Base-by-base conservation (phyloP, 2,888 invertebrate genomes). In the Melanchra persicariae region DNA sequence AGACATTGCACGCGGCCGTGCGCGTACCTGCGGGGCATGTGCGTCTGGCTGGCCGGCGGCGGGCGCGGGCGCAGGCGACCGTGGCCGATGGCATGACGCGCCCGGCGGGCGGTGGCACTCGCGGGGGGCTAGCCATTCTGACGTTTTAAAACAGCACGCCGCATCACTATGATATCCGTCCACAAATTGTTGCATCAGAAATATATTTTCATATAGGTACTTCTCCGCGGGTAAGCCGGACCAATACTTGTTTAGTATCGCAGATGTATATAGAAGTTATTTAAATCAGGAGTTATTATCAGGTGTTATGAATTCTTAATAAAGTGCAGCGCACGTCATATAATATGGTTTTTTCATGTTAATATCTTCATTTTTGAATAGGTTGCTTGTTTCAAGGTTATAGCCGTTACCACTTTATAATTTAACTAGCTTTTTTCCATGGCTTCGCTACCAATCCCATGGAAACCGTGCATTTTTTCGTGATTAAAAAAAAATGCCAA, bases 161-260 rank as follows among this genome's bases (percentile, higher is more conserved):
- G 37, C 62, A 49, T 51, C 52, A 8, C 9, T 59, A 71, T 74
- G 84, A 83, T 55, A 69, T 69, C 9, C 30, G 30, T 52, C 55
- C 17, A 49, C 60, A 51, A 57, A 57, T 62, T 71, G 49, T 80
- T 83, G 70, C 82, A 69, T 83, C 82, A 82, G 73, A 71, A 24
- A 43, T 58, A 65, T 51, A 62, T 60, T 61, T n/a, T n/a, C n/a
- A n/a, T n/a, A n/a, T 37, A 37, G 24, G 6, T 30, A 58, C 6
- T n/a, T n/a, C 24, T 24, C 30, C 34, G 17, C 26, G 43, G n/a
- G 12, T 17, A 22, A 30, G 26, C 55, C 54, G 51, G 19, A 37
- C n/a, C 2, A 12, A 7, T 15, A 5, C 7, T 19, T 30, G 10
- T 15, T 19, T 22, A 59, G n/a, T 45, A 26, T 52, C n/a, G 30